Evolutionary conservation across 2,797 vertebrate genomes (phyloP).

Genomic region (Phrynocephalus forsythii): DNA sequence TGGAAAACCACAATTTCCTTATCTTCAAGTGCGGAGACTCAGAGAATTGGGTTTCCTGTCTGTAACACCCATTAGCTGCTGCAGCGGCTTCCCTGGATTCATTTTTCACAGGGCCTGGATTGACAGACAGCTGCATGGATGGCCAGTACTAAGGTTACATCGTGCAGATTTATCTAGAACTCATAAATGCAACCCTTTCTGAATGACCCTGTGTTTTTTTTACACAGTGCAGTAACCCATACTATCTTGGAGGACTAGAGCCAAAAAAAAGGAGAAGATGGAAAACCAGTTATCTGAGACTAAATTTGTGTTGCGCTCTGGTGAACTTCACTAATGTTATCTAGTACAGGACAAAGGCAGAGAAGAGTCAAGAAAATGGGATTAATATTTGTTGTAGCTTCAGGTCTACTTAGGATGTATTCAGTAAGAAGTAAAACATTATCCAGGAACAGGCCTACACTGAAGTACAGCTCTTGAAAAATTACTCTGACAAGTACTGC

Average conservation of each 20-base stretch:
- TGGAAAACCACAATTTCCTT: background rate
- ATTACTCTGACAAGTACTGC: background rate
- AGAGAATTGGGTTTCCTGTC: background rate
- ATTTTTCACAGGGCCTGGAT: background rate
- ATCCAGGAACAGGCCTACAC: background rate
- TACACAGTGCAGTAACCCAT: background rate
- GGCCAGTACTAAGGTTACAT: too few relatives aligned
- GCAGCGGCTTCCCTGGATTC: background rate
- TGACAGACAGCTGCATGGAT: background rate
- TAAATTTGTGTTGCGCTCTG: background rate
- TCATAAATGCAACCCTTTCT: background rate
- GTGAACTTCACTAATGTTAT: background rate
- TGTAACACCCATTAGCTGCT: background rate
- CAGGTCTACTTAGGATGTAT: background rate
- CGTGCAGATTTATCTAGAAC: background rate
- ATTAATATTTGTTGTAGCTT: background rate
- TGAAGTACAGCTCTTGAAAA: slow-evolving; percentile 2
- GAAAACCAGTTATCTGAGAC: background rate
- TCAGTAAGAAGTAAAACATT: background rate
- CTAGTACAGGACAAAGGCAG: background rate
- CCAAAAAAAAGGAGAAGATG: background rate
- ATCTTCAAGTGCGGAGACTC: background rate
- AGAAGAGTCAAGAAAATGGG: background rate
- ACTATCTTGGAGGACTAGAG: background rate
- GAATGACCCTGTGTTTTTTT: background rate